Conservation (phyloP, 2,888 invertebrate genomes). For the Sarcophaga subvicina region DNA sequence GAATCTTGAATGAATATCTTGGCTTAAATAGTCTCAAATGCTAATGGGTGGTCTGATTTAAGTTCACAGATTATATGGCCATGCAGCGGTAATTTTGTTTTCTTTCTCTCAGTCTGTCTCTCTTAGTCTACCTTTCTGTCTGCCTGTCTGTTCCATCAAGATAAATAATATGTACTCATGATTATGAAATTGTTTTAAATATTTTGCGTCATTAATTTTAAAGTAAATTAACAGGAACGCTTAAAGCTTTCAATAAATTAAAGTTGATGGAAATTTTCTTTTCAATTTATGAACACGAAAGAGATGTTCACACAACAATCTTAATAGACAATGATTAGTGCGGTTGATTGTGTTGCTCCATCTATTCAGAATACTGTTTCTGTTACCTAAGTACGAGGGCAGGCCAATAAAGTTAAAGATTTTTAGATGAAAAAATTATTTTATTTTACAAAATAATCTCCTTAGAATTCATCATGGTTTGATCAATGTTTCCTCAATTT, state of each 20-base stretch:
- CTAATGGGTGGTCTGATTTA: slow-evolving; percentile 62
- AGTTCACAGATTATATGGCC: slow-evolving; percentile 7
- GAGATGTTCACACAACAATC: not conserved
- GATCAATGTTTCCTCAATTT: too few relatives aligned
- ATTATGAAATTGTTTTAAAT: not conserved
- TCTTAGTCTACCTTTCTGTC: too few relatives aligned
- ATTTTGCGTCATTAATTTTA: not conserved
- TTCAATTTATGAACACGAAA: slow-evolving; percentile 6
- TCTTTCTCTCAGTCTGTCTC: not conserved
- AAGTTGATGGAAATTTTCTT: not conserved
- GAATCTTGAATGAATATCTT: slow-evolving; percentile 11
- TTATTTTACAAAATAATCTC: too few relatives aligned
- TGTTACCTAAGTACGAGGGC: too few relatives aligned
- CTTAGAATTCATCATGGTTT: too few relatives aligned
- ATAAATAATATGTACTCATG: not conserved
- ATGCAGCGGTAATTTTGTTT: slow-evolving; percentile 3
- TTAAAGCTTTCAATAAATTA: not conserved
- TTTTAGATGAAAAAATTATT: too few relatives aligned
- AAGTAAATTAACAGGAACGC: not conserved
- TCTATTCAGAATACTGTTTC: too few relatives aligned
- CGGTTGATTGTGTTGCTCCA: too few relatives aligned
- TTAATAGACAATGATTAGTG: not conserved
- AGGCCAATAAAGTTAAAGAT: too few relatives aligned
- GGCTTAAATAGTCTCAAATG: slow-evolving; percentile 25
- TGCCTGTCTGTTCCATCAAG: not conserved